These are phyloP conservation scores for Pteronotus mesoamericanus DNA, from an alignment of 2,797 vertebrate species.

Conservation along the genomic window DNA sequence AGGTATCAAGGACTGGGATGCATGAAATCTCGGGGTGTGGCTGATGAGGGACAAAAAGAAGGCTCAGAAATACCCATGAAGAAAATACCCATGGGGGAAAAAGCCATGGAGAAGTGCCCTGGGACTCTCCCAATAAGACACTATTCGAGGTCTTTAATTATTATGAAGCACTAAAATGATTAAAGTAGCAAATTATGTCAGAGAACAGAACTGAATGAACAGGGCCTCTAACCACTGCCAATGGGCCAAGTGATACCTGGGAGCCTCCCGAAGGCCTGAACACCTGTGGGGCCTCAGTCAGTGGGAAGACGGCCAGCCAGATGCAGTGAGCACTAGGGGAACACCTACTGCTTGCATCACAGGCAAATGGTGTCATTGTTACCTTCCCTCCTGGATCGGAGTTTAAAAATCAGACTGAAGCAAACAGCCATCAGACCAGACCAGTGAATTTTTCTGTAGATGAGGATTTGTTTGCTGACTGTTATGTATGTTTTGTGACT, in stretches of 20 bases:
- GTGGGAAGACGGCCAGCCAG: background rate
- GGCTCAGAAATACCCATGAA: background rate
- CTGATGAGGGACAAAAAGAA: background rate
- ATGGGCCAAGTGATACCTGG: background rate
- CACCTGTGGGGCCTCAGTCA: accelerated
- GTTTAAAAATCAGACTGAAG: background rate
- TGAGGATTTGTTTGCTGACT: background rate
- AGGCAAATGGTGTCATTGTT: background rate
- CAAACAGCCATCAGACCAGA: background rate
- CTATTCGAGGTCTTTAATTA: background rate
- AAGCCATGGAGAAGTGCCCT: background rate
- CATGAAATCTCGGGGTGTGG: background rate
- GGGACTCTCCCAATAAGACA: background rate
- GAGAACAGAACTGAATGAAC: background rate
- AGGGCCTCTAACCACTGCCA: background rate
- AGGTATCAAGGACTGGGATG: background rate
- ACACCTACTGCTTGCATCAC: background rate
- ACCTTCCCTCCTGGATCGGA: background rate
- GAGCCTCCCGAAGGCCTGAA: background rate
- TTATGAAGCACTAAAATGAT: background rate
- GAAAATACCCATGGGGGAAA: background rate
- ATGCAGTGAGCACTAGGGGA: background rate
- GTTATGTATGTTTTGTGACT: background rate
- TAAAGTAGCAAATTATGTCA: background rate
- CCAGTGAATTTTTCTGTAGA: background rate